Base-by-base conservation (phyloP, 2,888 invertebrate species). In the Pachymerium ferrugineum region DNA sequence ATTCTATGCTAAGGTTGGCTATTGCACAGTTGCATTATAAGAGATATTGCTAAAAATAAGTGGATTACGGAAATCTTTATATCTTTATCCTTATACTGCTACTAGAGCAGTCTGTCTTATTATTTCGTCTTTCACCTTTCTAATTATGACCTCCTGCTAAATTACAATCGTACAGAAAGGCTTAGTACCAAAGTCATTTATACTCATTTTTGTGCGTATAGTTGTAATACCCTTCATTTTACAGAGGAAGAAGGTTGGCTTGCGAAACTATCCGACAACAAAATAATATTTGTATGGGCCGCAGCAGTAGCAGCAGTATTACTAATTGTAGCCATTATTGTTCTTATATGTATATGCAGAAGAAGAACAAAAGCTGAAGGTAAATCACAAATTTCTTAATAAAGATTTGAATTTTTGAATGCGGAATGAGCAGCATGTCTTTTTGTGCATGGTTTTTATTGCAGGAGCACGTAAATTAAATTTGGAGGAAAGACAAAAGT, bases 241-340 rank as follows among this genome's bases (percentile, higher is more conserved):
- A 1, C 19, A 73, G 73, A 19, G 19, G 62, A 73, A 54, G 73
- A 62, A 2, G 62, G 73, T n/a, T 73, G 73, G 73, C 19, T 73
- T 12, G 67, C 29, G 16, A 28, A 62, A 22, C 16, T 73, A 8
- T 54, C 73, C 31, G 62, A 73, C 12, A 73, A 16, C 31, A 73
- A 62, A 31, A 31, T 30, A 12, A 31, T 73, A 16, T 73, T 73
- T n/a, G 62, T 73, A 19, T 22, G 62, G 25, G 73, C 73, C 10
- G 54, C 73, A 22, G 30, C 29, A n/a, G 22, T 19, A 4, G 73
- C 62, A 2, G 62, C 22, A 1, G 5, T 73, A 5, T 16, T 73
- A 14, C 73, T 73, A 19, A 12, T 73, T 31, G 3, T 62, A n/a
- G 73, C 62, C 67, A 19, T 73, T 22, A 28, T 72, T 14, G 19